These are phyloP conservation scores for Drosophila eohydei DNA, from an alignment of 2,888 invertebrate species.

Conservation along the genomic window DNA sequence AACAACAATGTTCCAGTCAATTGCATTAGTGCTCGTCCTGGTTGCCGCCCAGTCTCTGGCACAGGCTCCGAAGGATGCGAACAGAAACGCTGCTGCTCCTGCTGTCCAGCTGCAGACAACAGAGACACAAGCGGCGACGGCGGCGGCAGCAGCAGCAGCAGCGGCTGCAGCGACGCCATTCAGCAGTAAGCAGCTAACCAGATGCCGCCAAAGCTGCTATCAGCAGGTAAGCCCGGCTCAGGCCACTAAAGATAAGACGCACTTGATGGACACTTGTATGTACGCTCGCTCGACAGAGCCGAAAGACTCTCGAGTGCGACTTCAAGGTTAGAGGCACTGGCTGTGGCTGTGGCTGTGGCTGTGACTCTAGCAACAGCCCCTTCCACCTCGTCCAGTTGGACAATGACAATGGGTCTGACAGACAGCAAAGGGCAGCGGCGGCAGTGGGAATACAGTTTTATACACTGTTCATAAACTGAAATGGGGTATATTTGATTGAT, in stretches of 20 bases:
- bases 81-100: slow-evolving; percentile 16
- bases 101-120: slow-evolving; percentile 39
- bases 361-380: slow-evolving; percentile 7
- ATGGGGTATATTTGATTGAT: slow-evolving; percentile 9
- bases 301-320: slow-evolving; percentile 25
- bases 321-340: slow-evolving; percentile 30
- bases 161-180: slow-evolving; percentile 49
- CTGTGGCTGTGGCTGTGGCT: not conserved
- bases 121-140: slow-evolving; percentile 9
- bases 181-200: slow-evolving; percentile 82
- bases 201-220: slow-evolving; percentile 84
- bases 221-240: slow-evolving; percentile 80
- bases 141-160: slow-evolving; percentile 16
- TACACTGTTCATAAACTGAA: not conserved
- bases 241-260: slow-evolving; percentile 53
- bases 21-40: slow-evolving; percentile 50
- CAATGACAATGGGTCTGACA: slow-evolving; percentile 30
- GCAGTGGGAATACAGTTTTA: slow-evolving; percentile 14
- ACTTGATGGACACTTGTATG: slow-evolving; percentile 72
- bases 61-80: slow-evolving; percentile 32
- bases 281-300: slow-evolving; percentile 44
- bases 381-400: slow-evolving; percentile 6
- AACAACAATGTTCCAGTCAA: slow-evolving; percentile 65
- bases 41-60: slow-evolving; percentile 31
- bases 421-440: slow-evolving; percentile 2